Evolutionary conservation across 1,140 invertebrate species (phyloP), one percentile per base, ranked within the genome.

Genomic region (Colletes latitarsis): DNA sequence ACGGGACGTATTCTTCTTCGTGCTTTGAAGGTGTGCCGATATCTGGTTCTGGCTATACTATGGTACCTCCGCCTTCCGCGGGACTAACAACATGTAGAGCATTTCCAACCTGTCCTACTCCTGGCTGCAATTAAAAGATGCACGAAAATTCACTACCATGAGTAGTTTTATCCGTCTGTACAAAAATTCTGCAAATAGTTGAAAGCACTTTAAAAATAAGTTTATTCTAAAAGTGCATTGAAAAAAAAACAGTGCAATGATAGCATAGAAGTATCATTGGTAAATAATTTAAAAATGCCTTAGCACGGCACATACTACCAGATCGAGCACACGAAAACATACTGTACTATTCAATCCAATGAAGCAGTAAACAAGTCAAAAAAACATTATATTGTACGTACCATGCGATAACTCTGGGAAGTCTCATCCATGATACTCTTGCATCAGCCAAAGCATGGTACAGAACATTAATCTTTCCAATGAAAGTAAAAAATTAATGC

Each of bases 371-470:
- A 84, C 77, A 84, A 81, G 77, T 73, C 74, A 88, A 83, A 83
- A 70, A 89, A 89, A 88, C 82, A 72, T 89, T 80, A 88, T 89
- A 64, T 85, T 71, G 89, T 92, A 92, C 91, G 88, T 92, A 92
- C 91, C 91, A 92, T 92, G 90, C 90, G 89, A 89, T 82, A 90
- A 90, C 70, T 88, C 68, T 87, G 88, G 80, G 82, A 88, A 76
- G 83, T 83, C 68, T 83, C 87, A 83, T 87, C 90, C 90, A 89
- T 84, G 88, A 88, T 82, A 84, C 74, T 91, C 88, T 90, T 88
- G 89, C 87, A 89, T 89, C 86, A 88, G 90, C 90, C 89, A 91
- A 91, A 91, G 89, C 90, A 90, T 88, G 87, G 87, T 88, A 89
- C 82, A 83, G 86, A 85, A 89, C 87, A 89, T 90, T 90, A 90